These are phyloP conservation scores for Callocephalon fimbriatum DNA, from an alignment of 2,113 vertebrate species.

Conservation along the genomic window DNA sequence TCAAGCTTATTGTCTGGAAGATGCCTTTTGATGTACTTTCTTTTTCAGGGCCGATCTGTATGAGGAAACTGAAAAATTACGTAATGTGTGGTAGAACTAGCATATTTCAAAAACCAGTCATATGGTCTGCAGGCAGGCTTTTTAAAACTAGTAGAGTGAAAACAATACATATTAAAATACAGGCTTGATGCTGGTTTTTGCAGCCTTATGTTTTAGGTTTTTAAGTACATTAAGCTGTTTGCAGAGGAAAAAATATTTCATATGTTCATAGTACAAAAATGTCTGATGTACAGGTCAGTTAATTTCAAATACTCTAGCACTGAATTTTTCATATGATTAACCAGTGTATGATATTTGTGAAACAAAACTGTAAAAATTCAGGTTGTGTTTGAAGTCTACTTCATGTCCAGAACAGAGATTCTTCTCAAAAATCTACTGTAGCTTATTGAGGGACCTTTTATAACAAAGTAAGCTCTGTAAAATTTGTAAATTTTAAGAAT, in stretches of 20 bases:
- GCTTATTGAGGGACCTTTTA: neutral
- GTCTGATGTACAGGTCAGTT: neutral
- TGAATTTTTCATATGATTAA: neutral
- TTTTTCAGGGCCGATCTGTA: neutral
- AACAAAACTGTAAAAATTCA: neutral
- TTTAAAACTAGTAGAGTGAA: neutral
- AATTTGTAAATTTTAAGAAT: neutral
- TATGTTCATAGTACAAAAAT: neutral
- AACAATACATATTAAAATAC: neutral
- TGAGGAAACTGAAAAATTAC: neutral
- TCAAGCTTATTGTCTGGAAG: neutral
- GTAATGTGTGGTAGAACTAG: neutral
- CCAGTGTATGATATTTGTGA: neutral
- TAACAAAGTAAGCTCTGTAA: neutral
- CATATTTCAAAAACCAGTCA: neutral
- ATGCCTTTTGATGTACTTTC: neutral
- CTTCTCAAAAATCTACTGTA: neutral
- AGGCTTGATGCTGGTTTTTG: neutral
- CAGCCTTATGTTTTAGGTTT: neutral
- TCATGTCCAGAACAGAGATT: neutral
- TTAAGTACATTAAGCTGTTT: neutral
- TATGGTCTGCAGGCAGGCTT: neutral
- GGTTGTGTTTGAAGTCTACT: neutral
- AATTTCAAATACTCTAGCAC: neutral
- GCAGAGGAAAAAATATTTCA: neutral